Evolutionary conservation across 1,140 invertebrate genomes (phyloP), one percentile per base, ranked within the genome.

Genomic region (Anoplophora glabripennis): DNA sequence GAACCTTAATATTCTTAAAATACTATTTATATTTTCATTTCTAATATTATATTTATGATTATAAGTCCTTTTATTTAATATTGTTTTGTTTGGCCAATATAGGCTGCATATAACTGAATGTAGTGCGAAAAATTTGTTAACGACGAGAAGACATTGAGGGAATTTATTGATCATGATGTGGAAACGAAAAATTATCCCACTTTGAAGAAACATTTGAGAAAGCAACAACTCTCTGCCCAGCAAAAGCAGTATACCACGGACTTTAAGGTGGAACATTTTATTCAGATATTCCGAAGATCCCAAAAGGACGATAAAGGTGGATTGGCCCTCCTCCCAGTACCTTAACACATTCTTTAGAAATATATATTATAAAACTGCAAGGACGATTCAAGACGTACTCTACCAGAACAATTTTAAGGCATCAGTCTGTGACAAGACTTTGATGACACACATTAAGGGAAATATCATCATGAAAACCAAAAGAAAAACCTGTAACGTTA

Each of bases 111-210:
- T 76, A 64, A 84, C 15, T 70, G 74, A 53, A 46, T 65, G 8
- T 70, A 67, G 4, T 35, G 56, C 11, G 49, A 72, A 7, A 55
- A 63, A 4, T 38, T 68, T 33, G 53, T 60, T 1, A 58, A 72
- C 14, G 61, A 59, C 4, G n/a, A 40, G 5, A 59, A 61, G 14
- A 5, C 10, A 0, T 54, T 78, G 4, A 67, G 72, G 12, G n/a
- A 67, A 12, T 80, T 78, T 55, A 69, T 80, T 12, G 58, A 71
- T 47, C 14, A 60, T 14, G 68, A 73, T 21, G 55, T 77, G 1
- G 78, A 83, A 59, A 69, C 64, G 2, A 73, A 69, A 34, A 66
- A 77, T 59, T 85, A 84, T 72, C 82, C 82, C 4, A 83, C 80
- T 12, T 68, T 78, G 53, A 76, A 80, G 48, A 78, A 85, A 11